Base-by-base conservation (phyloP, 2,888 invertebrate species). In the Sicus ferrugineus region DNA sequence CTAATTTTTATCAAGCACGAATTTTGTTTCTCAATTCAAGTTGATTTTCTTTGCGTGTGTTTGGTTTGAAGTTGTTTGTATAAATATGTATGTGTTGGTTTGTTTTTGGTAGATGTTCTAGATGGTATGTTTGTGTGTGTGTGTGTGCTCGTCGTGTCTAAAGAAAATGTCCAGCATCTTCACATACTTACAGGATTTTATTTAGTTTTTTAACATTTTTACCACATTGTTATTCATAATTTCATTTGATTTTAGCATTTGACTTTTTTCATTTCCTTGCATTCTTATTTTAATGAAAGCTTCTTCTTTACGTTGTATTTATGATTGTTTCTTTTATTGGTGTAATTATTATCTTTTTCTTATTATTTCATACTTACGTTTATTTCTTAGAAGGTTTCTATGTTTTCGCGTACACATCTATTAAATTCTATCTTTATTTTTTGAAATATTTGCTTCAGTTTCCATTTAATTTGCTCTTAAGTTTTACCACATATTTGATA, bases 121-220 rank as follows among this genome's bases (percentile, higher is more conserved):
- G 73, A 73, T 76, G 67, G 67, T 71, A 48, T 72, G 46, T 73
- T 65, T 69, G 68, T 71, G 58, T 70, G 26, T 67, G 65, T 68
- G 71, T 63, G 59, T 52, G 48, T 70, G 52, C 65, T 30, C 69
- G 61, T 68, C 64, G 62, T 70, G 71, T 67, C 64, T 72, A 74
- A 77, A 79, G 82, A 83, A 83, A 83, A 83, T 83, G 83, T 78
- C 83, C 83, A 83, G 83, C 83, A 83, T 77, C 83, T 83, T 83
- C 81, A 77, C 30, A 58, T 58, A 38, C 28, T 54, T 68, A 59
- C 70, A 56, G 23, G 19, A 19, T 50, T 50, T 7, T 7, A 50
- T 71, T 62, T 70, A 19, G 48, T 62, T 58, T 64, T 58, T 30
- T 52, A 46, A n/a, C 26, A 14, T 14, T 58, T 67, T 19, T 38